These are phyloP conservation scores for Buathra laborator DNA, from an alignment of 2,888 invertebrate species.

Conservation along the genomic window DNA sequence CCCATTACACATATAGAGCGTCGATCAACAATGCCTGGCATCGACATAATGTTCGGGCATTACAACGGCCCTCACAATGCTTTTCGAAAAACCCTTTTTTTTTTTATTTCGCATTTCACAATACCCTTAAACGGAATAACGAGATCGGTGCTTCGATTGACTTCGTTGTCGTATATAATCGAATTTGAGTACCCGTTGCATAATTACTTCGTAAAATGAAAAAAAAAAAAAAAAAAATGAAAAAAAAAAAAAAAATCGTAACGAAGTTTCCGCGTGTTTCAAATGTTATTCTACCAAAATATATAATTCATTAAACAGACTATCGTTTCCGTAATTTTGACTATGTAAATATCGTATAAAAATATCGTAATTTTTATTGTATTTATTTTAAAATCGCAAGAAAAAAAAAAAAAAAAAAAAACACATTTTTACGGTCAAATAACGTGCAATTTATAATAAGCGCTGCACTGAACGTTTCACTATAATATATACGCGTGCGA, in stretches of 20 bases:
- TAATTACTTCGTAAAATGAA: background rate
- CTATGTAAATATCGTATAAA: background rate
- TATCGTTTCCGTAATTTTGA: background rate
- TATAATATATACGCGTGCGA: slow-evolving; percentile 18
- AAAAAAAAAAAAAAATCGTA: too few species aligned
- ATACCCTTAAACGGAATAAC: background rate
- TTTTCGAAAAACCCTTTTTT: background rate
- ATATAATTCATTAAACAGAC: too few species aligned
- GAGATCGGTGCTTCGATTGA: background rate
- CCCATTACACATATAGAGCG: background rate
- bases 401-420: background rate
- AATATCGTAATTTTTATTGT: too few species aligned
- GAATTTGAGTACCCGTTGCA: background rate
- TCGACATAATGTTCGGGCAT: slow-evolving; percentile 5
- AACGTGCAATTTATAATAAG: slow-evolving; percentile 21
- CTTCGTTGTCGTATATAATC: background rate
- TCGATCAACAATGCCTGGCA: slow-evolving; percentile 29
- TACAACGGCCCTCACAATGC: background rate
- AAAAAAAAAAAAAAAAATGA: too few species aligned
- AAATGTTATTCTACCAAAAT: too few species aligned
- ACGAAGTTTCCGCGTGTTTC: too few species aligned
- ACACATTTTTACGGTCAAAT: background rate
- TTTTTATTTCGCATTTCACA: background rate
- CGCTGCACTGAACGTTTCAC: background rate
- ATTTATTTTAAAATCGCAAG: background rate